Evolutionary conservation across 53 echinoderm and acorn worm genomes (phyloP).

Genomic region (Mesocentrotus franciscanus): DNA sequence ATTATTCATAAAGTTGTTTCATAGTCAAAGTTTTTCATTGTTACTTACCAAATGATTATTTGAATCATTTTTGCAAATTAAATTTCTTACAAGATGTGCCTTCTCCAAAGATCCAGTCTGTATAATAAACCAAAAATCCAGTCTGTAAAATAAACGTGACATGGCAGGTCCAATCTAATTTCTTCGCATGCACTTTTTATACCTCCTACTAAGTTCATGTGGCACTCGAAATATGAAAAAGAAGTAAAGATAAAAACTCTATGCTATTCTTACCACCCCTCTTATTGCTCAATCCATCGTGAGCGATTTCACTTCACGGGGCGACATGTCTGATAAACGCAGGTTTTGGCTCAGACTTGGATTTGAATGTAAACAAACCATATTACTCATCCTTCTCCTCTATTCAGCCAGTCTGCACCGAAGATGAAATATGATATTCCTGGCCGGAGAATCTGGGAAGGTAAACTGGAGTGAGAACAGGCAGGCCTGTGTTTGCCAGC

Average conservation of each 20-base stretch:
- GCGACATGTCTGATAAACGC: background rate
- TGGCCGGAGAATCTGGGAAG: slow-evolving; percentile 1
- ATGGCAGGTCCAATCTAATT: background rate
- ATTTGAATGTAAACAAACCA: slow-evolving; percentile 59
- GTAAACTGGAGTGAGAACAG: slow-evolving; percentile 52
- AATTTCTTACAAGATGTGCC: background rate
- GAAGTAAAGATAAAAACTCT: background rate
- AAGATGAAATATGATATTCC: slow-evolving; percentile 58
- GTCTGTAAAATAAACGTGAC: background rate
- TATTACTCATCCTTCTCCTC: slow-evolving; percentile 50
- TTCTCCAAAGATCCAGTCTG: background rate
- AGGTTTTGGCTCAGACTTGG: slow-evolving; percentile 39
- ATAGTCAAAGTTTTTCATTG: too few species aligned
- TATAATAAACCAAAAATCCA: background rate
- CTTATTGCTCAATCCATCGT: slow-evolving; percentile 38
- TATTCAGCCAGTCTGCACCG: slow-evolving; percentile 17
- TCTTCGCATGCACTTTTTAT: background rate
- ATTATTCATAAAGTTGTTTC: too few species aligned
- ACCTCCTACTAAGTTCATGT: background rate
- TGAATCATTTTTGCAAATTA: background rate
- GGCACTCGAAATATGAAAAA: background rate
- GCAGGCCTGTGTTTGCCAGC: slow-evolving; percentile 39
- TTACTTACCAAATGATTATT: too few species aligned
- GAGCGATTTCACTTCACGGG: slow-evolving; percentile 12
- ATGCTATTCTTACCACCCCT: slow-evolving; percentile 15